A percentile compares a stretch with the other conserved stretches of the same genome.
Evolutionary conservation across 53 echinoderm and acorn worm genomes (phyloP).

Genomic region (Patiria pectinifera): DNA sequence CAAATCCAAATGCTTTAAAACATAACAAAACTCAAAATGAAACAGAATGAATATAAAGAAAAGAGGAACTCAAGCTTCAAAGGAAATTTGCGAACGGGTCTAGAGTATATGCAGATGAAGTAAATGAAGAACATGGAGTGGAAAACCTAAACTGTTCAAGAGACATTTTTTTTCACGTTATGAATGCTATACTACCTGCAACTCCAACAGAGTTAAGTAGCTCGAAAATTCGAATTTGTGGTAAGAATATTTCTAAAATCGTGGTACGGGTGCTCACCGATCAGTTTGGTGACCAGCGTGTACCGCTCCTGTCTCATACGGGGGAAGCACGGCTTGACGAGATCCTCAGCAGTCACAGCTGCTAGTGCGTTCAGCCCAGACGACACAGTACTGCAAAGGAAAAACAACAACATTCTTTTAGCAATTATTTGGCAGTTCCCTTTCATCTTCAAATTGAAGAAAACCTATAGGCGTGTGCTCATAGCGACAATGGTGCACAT

Average conservation of each 20-base stretch:
- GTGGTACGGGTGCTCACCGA: constrained; percentile 27
- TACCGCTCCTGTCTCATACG: constrained; percentile 33
- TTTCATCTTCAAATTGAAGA: too few relatives aligned
- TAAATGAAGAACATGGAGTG: too few relatives aligned
- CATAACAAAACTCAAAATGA: neutral
- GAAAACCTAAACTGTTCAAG: too few relatives aligned
- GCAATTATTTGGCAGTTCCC: neutral
- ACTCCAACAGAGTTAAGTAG: too few relatives aligned
- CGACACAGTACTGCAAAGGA: constrained; percentile 50
- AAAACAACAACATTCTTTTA: neutral
- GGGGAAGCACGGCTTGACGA: constrained; percentile 53
- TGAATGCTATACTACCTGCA: too few relatives aligned
- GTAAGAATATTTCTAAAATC: neutral
- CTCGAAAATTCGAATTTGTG: neutral
- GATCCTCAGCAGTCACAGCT: constrained; percentile 64
- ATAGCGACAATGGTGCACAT: too few relatives aligned
- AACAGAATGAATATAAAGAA: neutral
- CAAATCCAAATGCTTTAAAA: constrained; percentile 40
- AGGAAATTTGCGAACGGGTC: too few relatives aligned
- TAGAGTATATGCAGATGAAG: too few relatives aligned
- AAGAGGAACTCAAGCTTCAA: too few relatives aligned
- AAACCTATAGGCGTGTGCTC: too few relatives aligned
- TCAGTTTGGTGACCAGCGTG: constrained; percentile 53
- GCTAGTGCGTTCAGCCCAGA: constrained; percentile 67
- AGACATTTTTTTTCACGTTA: too few relatives aligned